These are phyloP conservation scores for Chiroxiphia lanceolata DNA, from an alignment of 2,797 vertebrate species.

Conservation along the genomic window DNA sequence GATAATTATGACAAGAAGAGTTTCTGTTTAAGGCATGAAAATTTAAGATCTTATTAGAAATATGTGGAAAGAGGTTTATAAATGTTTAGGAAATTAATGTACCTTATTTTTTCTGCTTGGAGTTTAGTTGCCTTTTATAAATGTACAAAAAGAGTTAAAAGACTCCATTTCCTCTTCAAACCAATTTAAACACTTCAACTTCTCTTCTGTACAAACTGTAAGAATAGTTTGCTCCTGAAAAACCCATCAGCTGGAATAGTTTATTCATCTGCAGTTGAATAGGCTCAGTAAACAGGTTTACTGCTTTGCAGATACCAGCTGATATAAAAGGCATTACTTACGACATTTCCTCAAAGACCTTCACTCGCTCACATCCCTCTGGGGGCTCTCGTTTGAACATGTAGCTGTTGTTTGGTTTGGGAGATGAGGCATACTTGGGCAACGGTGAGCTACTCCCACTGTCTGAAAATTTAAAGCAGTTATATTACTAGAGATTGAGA, in stretches of 20 bases:
- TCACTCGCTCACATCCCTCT: slow-evolving; percentile 97
- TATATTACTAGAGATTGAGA: slow-evolving; percentile 82
- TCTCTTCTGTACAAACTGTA: slow-evolving; percentile 62
- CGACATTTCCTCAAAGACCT: slow-evolving; percentile 97
- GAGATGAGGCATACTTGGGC: slow-evolving; percentile 95
- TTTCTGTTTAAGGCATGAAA: not conserved
- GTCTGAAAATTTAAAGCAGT: slow-evolving; percentile 86
- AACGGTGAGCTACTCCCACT: slow-evolving; percentile 92
- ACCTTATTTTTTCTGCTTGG: slow-evolving; percentile 37
- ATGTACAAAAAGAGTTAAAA: slow-evolving; percentile 48
- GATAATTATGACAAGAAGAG: not conserved
- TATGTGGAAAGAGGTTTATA: not conserved
- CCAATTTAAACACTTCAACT: slow-evolving; percentile 43
- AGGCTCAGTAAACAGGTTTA: slow-evolving; percentile 72
- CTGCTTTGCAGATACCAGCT: slow-evolving; percentile 79
- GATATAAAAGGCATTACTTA: slow-evolving; percentile 85
- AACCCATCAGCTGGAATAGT: slow-evolving; percentile 78
- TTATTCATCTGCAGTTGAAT: slow-evolving; percentile 76
- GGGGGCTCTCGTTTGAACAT: slow-evolving; percentile 99
- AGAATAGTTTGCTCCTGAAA: slow-evolving; percentile 68
- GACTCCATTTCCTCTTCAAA: slow-evolving; percentile 43
- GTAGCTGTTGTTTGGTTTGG: slow-evolving; percentile 99
- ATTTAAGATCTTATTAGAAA: not conserved
- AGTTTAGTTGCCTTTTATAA: slow-evolving; percentile 55
- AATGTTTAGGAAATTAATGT: slow-evolving; percentile 23